Evolutionary conservation across 1,140 invertebrate species (phyloP).

Genomic region (Bombyx mori): DNA sequence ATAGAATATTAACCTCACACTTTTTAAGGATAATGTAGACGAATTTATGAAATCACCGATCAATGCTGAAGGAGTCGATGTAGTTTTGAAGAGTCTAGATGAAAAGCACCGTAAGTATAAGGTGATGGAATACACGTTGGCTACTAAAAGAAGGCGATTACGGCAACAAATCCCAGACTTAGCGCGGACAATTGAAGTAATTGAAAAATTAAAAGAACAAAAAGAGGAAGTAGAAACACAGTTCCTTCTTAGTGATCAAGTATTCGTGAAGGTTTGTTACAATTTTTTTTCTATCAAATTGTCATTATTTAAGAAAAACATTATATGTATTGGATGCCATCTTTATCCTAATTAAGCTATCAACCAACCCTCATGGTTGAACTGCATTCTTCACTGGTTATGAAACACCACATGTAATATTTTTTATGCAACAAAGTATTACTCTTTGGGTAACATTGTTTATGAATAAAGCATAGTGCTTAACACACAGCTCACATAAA

Average conservation of each 20-base stretch:
- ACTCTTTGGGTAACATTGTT: too few species aligned
- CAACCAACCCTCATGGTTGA: not conserved
- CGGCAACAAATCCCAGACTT: slow-evolving; percentile 94
- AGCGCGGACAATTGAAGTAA: slow-evolving; percentile 91
- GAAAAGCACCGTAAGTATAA: slow-evolving; percentile 97
- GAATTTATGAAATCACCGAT: slow-evolving; percentile 89
- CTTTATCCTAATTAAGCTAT: not conserved
- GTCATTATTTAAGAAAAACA: slow-evolving; percentile 1
- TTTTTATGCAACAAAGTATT: too few species aligned
- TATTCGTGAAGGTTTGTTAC: slow-evolving; percentile 83
- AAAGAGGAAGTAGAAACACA: slow-evolving; percentile 88
- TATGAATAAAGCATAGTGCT: too few species aligned
- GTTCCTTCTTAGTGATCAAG: slow-evolving; percentile 95
- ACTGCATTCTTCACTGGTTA: not conserved
- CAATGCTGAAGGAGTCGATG: slow-evolving; percentile 84
- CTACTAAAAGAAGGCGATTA: slow-evolving; percentile 86
- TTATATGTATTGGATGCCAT: not conserved
- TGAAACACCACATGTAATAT: too few species aligned
- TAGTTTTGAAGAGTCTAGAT: slow-evolving; percentile 87
- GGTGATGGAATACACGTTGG: slow-evolving; percentile 94
- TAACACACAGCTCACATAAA: too few species aligned
- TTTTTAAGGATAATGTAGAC: slow-evolving; percentile 93
- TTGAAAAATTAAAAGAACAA: slow-evolving; percentile 88
- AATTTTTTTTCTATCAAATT: slow-evolving; percentile 1
- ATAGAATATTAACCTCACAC: not conserved